Conservation (phyloP, 2,888 invertebrate species). For the Lithosia quadra region DNA sequence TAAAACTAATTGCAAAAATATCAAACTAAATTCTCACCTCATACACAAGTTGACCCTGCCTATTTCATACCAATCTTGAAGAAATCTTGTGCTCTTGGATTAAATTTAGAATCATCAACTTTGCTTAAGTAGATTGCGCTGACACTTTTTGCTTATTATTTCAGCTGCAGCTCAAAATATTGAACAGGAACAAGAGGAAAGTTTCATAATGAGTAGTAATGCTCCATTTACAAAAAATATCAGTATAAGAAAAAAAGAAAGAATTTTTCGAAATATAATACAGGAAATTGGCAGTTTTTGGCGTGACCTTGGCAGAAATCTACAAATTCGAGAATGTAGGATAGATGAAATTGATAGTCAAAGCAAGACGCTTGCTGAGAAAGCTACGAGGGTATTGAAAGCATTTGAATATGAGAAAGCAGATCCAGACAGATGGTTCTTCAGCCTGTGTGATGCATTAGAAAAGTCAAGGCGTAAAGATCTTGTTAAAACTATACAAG, state of each 20-base stretch:
- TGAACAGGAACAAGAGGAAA: constrained; percentile 40
- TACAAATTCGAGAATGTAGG: constrained; percentile 69
- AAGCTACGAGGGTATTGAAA: constrained; percentile 67
- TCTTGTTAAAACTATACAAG: constrained; percentile 66
- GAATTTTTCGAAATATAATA: constrained; percentile 67
- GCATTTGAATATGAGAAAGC: constrained; percentile 59
- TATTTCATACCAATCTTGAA: too few species aligned
- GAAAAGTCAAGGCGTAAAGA: constrained; percentile 73
- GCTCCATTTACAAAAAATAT: constrained; percentile 54
- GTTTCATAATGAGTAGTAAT: constrained; percentile 44
- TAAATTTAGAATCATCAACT: too few species aligned
- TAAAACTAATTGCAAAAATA: too few species aligned
- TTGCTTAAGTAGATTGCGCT: not conserved
- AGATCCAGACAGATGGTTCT: constrained; percentile 76
- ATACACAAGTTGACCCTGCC: too few species aligned
- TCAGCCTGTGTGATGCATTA: constrained; percentile 73
- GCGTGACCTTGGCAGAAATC: constrained; percentile 74
- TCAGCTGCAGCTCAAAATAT: constrained; percentile 49
- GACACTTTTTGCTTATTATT: not conserved
- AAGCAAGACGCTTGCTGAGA: constrained; percentile 54
- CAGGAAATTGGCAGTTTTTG: constrained; percentile 75
- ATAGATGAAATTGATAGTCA: constrained; percentile 74
- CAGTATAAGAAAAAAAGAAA: constrained; percentile 63
- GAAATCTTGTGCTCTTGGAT: too few species aligned
- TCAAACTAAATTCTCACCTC: too few species aligned